phyloP scores from a whole-genome alignment of 2,797 vertebrate species.

The Microctenopoma steveboyesi region DNA sequence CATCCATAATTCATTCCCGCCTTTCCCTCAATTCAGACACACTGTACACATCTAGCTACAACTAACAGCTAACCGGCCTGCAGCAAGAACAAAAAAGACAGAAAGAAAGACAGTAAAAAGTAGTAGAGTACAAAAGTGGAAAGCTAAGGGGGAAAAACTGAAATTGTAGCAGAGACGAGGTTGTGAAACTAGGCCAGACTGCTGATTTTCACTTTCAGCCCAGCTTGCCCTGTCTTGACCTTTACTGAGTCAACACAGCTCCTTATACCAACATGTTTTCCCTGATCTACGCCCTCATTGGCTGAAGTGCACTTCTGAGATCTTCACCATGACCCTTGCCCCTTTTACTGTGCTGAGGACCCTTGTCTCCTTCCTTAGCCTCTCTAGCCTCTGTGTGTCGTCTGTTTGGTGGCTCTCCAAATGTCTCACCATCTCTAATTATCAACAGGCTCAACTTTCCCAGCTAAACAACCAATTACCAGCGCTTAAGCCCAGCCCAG shows the following conservation, averaged over 20 bases:
- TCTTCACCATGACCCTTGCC: slow-evolving; percentile 64
- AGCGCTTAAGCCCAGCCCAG: slow-evolving; percentile 71
- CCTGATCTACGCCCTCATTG: slow-evolving; percentile 56
- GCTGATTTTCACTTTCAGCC: slow-evolving; percentile 46
- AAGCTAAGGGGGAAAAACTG: slow-evolving; percentile 17
- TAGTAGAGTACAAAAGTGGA: not conserved
- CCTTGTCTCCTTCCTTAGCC: slow-evolving; percentile 52
- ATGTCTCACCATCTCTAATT: slow-evolving; percentile 75
- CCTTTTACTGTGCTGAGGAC: slow-evolving; percentile 54
- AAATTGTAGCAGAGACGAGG: slow-evolving; percentile 12
- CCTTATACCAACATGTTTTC: slow-evolving; percentile 58
- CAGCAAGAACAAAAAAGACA: slow-evolving; percentile 8
- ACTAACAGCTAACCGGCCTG: slow-evolving; percentile 49
- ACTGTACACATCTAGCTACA: slow-evolving; percentile 42
- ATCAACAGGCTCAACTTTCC: slow-evolving; percentile 80
- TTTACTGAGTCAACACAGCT: slow-evolving; percentile 61
- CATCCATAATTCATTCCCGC: slow-evolving; percentile 76
- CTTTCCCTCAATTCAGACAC: slow-evolving; percentile 60
- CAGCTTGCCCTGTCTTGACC: slow-evolving; percentile 56
- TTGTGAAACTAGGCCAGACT: slow-evolving; percentile 31
- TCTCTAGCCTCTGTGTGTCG: slow-evolving; percentile 52
- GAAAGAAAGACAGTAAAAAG: slow-evolving; percentile 1
- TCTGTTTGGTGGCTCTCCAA: slow-evolving; percentile 75
- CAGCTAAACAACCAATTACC: slow-evolving; percentile 84
- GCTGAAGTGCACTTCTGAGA: slow-evolving; percentile 63